Conservation (phyloP, 2,888 invertebrate species). For the Gymnosoma rotundatum region DNA sequence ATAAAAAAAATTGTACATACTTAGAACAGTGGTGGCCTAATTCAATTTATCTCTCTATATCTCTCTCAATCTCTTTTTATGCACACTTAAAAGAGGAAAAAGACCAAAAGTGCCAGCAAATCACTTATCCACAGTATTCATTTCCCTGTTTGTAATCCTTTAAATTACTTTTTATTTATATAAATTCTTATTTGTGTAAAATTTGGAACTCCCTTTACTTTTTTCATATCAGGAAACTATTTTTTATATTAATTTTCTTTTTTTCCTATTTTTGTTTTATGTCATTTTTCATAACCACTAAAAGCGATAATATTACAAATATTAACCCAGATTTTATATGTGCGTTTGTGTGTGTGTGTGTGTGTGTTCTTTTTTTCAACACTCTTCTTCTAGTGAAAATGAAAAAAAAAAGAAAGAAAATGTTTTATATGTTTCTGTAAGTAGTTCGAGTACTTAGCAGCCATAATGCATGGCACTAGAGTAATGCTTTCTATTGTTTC, state of each 20-base stretch:
- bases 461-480: conserved; percentile 3
- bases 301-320: conserved; percentile 70
- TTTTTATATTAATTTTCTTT: conserved; percentile 16
- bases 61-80: too few species aligned
- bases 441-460: conserved; percentile 48
- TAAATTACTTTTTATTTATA: too few species aligned
- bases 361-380: conserved; percentile 47
- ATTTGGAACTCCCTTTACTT: conserved; percentile 30
- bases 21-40: too few species aligned
- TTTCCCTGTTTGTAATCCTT: too few species aligned
- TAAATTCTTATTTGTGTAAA: too few species aligned
- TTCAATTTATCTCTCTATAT: too few species aligned
- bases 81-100: too few species aligned
- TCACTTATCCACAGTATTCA: too few species aligned
- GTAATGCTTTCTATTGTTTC: conserved; percentile 45
- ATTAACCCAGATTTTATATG: conserved; percentile 65
- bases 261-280: not conserved
- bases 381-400: conserved; percentile 34
- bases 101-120: too few species aligned
- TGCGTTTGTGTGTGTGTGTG: too few species aligned
- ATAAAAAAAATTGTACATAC: too few species aligned
- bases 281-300: conserved; percentile 56
- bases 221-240: conserved; percentile 65
- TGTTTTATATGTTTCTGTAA: conserved; percentile 33
- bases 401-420: conserved; percentile 37